A percentile compares a stretch with the other conserved stretches of the same genome.
These are phyloP conservation scores for Chrysina gloriosa DNA, from an alignment of 2,888 invertebrate species.

Conservation along the genomic window DNA sequence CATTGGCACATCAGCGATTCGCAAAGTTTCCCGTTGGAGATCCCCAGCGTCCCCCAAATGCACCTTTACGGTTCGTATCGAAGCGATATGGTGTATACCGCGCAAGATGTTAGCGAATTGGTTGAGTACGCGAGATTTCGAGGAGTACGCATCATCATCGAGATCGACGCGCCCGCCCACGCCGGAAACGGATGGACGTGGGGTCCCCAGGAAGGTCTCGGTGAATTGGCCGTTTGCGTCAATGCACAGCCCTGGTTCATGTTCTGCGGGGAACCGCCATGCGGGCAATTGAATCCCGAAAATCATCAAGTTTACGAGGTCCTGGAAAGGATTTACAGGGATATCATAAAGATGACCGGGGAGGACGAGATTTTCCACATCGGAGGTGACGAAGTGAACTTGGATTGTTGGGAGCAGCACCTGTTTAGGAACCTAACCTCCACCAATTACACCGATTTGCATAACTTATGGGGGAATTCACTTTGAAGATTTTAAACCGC, in stretches of 20 bases:
- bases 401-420: constrained; percentile 80
- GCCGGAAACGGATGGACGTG: constrained; percentile 89
- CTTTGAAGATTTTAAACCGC: constrained; percentile 72
- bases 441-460: constrained; percentile 78
- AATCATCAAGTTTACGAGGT: constrained; percentile 82
- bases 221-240: constrained; percentile 83
- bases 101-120: constrained; percentile 67
- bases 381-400: constrained; percentile 86
- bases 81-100: constrained; percentile 67
- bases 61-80: constrained; percentile 88
- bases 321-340: constrained; percentile 79
- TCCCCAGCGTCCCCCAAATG: constrained; percentile 80
- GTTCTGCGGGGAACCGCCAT: constrained; percentile 87
- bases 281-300: constrained; percentile 86
- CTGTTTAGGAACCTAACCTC: constrained; percentile 56
- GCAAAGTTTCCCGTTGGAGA: constrained; percentile 90
- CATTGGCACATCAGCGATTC: constrained; percentile 95
- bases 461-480: constrained; percentile 86
- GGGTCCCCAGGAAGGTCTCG: constrained; percentile 80
- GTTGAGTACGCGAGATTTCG: constrained; percentile 82
- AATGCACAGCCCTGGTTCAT: constrained; percentile 85
- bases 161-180: constrained; percentile 92
- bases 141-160: constrained; percentile 88
- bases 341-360: constrained; percentile 79
- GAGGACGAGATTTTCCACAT: constrained; percentile 84